A percentile compares a stretch with the other conserved stretches of the same genome.
phyloP scores from a whole-genome alignment of 2,888 invertebrate species.

The Apodemia hepburni region DNA sequence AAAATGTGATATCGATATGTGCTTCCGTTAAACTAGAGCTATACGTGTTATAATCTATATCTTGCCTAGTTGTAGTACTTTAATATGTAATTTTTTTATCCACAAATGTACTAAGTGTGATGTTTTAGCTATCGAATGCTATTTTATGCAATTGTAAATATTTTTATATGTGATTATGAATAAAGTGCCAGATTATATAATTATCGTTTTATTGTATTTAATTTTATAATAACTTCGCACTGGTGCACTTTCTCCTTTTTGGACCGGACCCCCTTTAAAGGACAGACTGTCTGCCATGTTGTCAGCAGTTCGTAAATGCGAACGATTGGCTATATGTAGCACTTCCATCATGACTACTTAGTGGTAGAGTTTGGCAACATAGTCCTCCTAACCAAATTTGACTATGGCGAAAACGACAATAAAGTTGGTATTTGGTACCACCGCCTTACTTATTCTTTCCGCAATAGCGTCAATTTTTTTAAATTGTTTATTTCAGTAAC shows the following conservation, averaged over 20 bases:
- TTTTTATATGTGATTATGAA: conserved; percentile 45
- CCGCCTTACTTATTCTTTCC: no score
- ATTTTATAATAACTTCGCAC: conserved; percentile 21
- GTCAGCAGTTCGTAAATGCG: no score
- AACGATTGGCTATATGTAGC: no score
- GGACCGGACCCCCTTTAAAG: no score
- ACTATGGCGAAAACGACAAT: no score
- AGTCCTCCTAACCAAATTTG: no score
- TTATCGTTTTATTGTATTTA: conserved; percentile 34
- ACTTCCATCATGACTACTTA: no score
- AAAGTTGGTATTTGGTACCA: no score
- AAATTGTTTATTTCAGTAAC: no score
- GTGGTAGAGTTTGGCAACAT: no score
- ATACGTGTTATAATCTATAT: conserved; percentile 32
- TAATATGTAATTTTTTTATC: conserved; percentile 25
- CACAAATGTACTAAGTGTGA: conserved; percentile 46
- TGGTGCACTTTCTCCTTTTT: no score
- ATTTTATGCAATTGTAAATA: conserved; percentile 55
- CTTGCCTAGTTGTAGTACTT: conserved; percentile 41
- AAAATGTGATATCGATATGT: conserved; percentile 28
- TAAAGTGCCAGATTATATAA: conserved; percentile 69
- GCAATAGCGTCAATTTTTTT: no score
- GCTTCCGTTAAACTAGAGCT: conserved; percentile 41
- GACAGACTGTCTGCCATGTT: conserved; percentile 23
- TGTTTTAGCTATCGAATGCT: conserved; percentile 43